Evolutionary conservation across 2,113 vertebrate species (phyloP).

Genomic region (Zingel zingel): DNA sequence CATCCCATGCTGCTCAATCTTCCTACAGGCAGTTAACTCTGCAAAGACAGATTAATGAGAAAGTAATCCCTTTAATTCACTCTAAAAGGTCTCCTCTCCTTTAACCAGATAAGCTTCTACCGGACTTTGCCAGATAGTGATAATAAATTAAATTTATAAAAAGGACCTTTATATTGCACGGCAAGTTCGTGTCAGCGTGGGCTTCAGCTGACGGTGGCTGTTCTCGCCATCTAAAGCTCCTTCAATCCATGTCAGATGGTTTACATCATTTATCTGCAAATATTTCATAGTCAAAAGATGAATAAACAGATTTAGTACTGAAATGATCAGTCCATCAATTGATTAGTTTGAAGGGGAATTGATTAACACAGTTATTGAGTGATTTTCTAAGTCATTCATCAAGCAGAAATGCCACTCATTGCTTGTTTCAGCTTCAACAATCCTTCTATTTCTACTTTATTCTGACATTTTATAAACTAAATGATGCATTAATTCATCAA

Average conservation of each 20-base stretch:
- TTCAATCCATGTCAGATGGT: neutral
- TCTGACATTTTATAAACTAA: neutral
- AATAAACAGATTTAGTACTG: neutral
- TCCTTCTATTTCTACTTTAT: neutral
- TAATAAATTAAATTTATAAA: constrained; percentile 41
- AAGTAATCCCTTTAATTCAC: constrained; percentile 72
- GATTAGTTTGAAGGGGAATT: neutral
- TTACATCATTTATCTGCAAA: neutral
- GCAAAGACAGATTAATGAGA: constrained; percentile 70
- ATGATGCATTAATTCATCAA: neutral
- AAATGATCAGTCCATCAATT: neutral
- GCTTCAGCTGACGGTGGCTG: neutral
- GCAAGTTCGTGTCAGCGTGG: constrained; percentile 4
- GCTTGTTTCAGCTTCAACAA: neutral
- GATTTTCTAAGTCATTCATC: neutral
- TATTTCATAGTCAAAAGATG: neutral
- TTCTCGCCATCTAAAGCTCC: neutral
- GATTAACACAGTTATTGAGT: no score
- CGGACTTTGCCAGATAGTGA: constrained; percentile 35
- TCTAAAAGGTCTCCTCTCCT: constrained; percentile 53
- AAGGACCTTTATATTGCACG: constrained; percentile 17
- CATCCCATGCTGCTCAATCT: constrained; percentile 57
- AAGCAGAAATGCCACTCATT: neutral
- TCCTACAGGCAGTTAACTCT: constrained; percentile 61
- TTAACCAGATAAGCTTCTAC: constrained; percentile 52